These are phyloP conservation scores for Anhinga anhinga DNA, from an alignment of 2,113 vertebrate species.

Conservation along the genomic window DNA sequence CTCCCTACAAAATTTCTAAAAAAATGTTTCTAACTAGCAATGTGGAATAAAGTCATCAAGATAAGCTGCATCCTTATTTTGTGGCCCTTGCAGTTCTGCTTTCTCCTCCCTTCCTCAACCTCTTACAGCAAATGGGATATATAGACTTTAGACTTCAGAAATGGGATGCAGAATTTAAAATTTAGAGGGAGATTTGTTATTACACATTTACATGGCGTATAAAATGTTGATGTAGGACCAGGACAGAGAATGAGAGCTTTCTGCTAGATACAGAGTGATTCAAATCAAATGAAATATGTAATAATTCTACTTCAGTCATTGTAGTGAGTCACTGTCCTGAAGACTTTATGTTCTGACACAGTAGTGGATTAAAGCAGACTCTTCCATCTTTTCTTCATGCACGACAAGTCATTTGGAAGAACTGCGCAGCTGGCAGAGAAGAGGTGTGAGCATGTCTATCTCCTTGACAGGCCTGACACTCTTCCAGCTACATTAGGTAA, in stretches of 20 bases:
- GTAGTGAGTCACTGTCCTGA: constrained; percentile 62
- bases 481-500: constrained; percentile 49
- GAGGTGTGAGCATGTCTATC: constrained; percentile 5
- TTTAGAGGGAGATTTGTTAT: background rate
- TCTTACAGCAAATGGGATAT: background rate
- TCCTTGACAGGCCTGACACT: constrained; percentile 40
- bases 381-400: constrained; percentile 3
- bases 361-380: constrained; percentile 17
- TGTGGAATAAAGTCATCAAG: background rate
- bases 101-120: background rate
- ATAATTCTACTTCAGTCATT: constrained; percentile 26
- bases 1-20: background rate
- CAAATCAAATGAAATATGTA: constrained; percentile 7
- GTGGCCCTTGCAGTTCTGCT: background rate
- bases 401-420: constrained; percentile 17
- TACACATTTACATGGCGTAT: background rate
- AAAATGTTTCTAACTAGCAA: background rate
- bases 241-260: background rate
- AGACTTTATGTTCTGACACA: constrained; percentile 55
- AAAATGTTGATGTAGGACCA: background rate
- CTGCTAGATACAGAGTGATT: constrained; percentile 11
- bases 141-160: background rate
- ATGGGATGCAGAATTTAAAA: background rate
- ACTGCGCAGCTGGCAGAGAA: background rate
- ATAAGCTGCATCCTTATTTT: background rate